Evolutionary conservation across 1,140 invertebrate genomes (phyloP).

Genomic region (Eupristina koningsbergeri): DNA sequence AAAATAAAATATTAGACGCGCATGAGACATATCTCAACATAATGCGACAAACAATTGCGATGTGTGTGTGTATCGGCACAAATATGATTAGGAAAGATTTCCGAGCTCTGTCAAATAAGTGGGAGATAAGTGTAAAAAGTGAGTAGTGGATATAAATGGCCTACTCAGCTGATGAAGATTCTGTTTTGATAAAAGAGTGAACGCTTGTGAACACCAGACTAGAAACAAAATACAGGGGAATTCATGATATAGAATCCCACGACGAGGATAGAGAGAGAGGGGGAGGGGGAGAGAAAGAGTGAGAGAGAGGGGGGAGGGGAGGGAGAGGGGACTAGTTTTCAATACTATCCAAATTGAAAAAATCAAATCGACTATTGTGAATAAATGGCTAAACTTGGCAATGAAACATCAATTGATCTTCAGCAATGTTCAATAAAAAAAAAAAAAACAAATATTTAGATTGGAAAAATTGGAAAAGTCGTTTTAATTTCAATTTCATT

Average conservation of each 20-base stretch:
- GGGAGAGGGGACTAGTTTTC: too few relatives aligned
- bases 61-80: not conserved
- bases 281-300: too few relatives aligned
- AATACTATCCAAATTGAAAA: too few relatives aligned
- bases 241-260: not conserved
- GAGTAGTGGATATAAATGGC: not conserved
- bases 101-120: not conserved
- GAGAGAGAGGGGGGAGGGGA: too few relatives aligned
- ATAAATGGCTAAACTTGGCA: too few relatives aligned
- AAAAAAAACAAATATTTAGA: too few relatives aligned
- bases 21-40: not conserved
- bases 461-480: too few relatives aligned
- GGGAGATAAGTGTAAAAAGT: not conserved
- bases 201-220: not conserved
- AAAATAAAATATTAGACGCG: not conserved
- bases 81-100: not conserved
- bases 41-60: not conserved
- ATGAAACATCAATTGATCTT: too few relatives aligned
- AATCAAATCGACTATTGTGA: too few relatives aligned
- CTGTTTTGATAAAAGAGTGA: not conserved
- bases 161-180: not conserved
- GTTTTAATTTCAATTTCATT: too few relatives aligned
- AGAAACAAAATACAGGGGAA: not conserved
- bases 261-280: too few relatives aligned
- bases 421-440: too few relatives aligned